Conservation (phyloP, 2,888 invertebrate genomes). For the Hypena proboscidalis region DNA sequence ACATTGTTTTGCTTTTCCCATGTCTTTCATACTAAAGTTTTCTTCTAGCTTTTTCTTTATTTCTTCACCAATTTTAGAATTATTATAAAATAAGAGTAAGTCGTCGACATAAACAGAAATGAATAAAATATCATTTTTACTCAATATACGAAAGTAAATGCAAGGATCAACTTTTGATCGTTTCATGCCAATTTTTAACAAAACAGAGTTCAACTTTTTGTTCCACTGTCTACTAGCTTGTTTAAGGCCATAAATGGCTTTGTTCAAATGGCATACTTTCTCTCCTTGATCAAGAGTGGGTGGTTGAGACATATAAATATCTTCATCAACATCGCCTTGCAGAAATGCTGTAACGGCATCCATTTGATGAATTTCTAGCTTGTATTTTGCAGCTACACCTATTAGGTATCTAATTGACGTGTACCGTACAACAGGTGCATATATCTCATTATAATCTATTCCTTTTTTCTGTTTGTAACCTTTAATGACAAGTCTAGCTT, state of each 20-base stretch:
- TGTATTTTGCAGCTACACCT: neutral
- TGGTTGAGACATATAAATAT: constrained; percentile 1
- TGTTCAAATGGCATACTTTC: neutral
- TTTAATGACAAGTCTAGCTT: constrained; percentile 5
- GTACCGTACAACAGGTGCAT: constrained; percentile 1
- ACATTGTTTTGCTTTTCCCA: constrained; percentile 12
- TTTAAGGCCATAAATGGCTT: constrained; percentile 2
- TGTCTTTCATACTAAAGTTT: constrained; percentile 32
- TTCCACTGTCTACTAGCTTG: constrained; percentile 36
- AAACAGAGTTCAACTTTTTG: constrained; percentile 17
- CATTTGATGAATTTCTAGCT: constrained; percentile 2
- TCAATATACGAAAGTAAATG: constrained; percentile 34
- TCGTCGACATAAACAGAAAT: constrained; percentile 42
- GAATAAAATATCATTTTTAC: constrained; percentile 29
- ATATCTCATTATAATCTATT: constrained; percentile 4
- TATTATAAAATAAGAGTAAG: constrained; percentile 22
- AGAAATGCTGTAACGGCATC: neutral
- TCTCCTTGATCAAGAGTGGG: constrained; percentile 1
- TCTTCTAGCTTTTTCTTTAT: constrained; percentile 27
- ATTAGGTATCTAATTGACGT: neutral
- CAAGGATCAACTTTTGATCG: constrained; percentile 39
- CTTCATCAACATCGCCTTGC: neutral
- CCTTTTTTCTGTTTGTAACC: constrained; percentile 3
- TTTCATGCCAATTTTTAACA: constrained; percentile 34
- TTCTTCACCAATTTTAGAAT: neutral